Conservation (phyloP, 2,888 invertebrate genomes). For the Phragmatobia fuliginosa region DNA sequence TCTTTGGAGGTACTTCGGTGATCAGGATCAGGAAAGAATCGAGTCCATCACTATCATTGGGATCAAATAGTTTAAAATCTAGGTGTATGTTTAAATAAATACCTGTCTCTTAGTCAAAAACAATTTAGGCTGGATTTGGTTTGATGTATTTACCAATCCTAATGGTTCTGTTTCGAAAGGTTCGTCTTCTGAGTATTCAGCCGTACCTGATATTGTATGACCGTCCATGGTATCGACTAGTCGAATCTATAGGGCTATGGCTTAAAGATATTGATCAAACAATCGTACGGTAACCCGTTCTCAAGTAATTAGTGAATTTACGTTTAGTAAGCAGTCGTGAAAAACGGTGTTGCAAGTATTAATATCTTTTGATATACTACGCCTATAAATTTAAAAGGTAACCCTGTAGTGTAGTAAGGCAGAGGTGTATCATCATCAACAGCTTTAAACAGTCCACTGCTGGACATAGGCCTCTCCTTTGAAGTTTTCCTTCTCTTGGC, state of each 20-base stretch:
- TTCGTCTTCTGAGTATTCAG: constrained; percentile 54
- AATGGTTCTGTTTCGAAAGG: constrained; percentile 42
- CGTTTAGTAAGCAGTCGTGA: background rate
- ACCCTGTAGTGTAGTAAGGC: no score
- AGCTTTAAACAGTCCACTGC: no score
- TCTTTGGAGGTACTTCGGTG: background rate
- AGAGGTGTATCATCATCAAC: no score
- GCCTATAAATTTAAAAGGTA: no score
- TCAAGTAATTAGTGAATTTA: background rate
- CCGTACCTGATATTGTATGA: constrained; percentile 62
- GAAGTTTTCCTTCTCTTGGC: no score
- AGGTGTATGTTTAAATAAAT: background rate
- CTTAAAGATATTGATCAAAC: constrained; percentile 26
- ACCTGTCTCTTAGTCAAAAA: constrained; percentile 71
- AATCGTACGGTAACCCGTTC: constrained; percentile 11
- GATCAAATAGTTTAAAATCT: background rate
- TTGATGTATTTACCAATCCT: constrained; percentile 33
- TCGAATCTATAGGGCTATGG: constrained; percentile 37
- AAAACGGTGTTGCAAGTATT: background rate
- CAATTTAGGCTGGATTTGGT: constrained; percentile 65
- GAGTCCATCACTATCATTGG: no score
- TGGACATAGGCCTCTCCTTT: no score
- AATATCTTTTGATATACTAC: background rate
- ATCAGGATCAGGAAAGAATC: background rate
- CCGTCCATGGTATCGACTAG: constrained; percentile 54